Conservation (phyloP, 1,140 invertebrate species). For the Berghia stephanieae region DNA sequence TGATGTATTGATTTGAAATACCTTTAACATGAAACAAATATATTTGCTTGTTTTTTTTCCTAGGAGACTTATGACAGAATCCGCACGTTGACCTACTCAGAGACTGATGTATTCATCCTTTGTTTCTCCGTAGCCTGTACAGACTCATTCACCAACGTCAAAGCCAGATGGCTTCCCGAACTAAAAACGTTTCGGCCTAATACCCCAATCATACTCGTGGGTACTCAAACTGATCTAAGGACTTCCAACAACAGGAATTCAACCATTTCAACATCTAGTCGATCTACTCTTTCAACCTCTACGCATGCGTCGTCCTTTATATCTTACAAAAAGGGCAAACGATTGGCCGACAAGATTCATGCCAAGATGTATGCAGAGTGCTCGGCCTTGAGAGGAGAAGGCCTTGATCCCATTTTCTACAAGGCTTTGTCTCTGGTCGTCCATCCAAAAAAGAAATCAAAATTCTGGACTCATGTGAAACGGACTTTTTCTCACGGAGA, state of each 20-base stretch:
- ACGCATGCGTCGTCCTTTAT: not conserved
- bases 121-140: slow-evolving; percentile 99
- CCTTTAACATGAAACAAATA: too few species aligned
- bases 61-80: slow-evolving; percentile 93
- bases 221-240: slow-evolving; percentile 60
- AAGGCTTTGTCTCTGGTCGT: not conserved
- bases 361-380: slow-evolving; percentile 17
- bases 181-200: slow-evolving; percentile 77
- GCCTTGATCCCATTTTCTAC: slow-evolving; percentile 20
- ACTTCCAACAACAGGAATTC: too few species aligned
- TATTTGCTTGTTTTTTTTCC: too few species aligned
- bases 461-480: slow-evolving; percentile 1
- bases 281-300: not conserved
- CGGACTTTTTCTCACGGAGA: not conserved
- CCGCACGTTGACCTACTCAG: slow-evolving; percentile 92
- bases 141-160: slow-evolving; percentile 97
- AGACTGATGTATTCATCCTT: slow-evolving; percentile 98
- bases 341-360: slow-evolving; percentile 1
- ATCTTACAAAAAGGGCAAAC: slow-evolving; percentile 13
- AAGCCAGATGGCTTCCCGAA: slow-evolving; percentile 80
- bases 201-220: slow-evolving; percentile 86
- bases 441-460: not conserved
- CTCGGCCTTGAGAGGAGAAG: slow-evolving; percentile 17
- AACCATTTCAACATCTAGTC: too few species aligned
- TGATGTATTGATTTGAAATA: too few species aligned